Percentiles rank a stretch among this genome's conserved stretches.
phyloP scores from a whole-genome alignment of 92 coral and sea anemone genomes.

The Ricordea florida region DNA sequence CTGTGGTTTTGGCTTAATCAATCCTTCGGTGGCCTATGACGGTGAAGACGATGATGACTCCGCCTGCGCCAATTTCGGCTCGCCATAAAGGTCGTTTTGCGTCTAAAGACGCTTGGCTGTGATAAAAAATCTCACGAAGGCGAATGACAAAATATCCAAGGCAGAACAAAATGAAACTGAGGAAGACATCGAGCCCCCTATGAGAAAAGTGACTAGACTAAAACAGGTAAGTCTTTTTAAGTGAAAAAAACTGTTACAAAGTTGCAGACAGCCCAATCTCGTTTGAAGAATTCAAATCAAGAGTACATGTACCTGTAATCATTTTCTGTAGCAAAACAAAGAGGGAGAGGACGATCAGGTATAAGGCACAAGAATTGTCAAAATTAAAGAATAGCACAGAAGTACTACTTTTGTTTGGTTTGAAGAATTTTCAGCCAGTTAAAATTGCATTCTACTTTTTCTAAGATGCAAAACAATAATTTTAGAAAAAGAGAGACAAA shows the following conservation, averaged over 20 bases:
- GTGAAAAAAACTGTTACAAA: background rate
- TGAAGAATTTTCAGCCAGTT: too few relatives aligned
- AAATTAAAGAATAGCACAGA: conserved; percentile 9
- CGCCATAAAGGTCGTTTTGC: too few relatives aligned
- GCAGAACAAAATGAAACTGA: background rate
- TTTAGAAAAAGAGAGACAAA: background rate
- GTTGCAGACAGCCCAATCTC: background rate
- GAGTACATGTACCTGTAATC: too few relatives aligned
- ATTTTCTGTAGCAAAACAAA: conserved; percentile 14
- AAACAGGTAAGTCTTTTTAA: background rate
- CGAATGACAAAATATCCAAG: conserved; percentile 10
- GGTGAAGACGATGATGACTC: conserved; percentile 1
- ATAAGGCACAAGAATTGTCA: conserved; percentile 21
- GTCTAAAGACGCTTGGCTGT: background rate
- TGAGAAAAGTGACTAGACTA: too few relatives aligned
- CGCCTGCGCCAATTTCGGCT: background rate
- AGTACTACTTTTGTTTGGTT: conserved; percentile 9
- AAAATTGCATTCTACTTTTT: conserved; percentile 4
- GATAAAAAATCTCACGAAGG: conserved; percentile 15
- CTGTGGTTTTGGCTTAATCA: conserved; percentile 12
- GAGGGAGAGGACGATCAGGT: conserved; percentile 8
- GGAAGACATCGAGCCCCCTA: conserved; percentile 15
- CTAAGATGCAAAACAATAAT: background rate
- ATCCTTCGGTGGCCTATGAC: conserved; percentile 17
- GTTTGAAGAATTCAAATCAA: conserved; percentile 16